phyloP scores from a whole-genome alignment of 2,888 invertebrate species.

The Odontomyia ornata region DNA sequence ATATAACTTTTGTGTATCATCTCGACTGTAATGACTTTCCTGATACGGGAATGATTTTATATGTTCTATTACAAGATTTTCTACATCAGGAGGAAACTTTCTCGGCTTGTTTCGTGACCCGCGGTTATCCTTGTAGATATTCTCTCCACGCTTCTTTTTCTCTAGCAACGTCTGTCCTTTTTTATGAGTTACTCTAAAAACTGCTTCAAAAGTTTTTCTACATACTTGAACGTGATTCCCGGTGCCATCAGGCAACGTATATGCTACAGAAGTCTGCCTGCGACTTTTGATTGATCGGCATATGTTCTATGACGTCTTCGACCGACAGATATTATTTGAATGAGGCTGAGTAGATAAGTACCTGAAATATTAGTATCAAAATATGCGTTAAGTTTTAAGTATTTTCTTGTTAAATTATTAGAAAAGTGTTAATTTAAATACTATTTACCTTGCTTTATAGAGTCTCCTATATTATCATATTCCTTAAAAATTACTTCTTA shows the following conservation, averaged over 20 bases:
- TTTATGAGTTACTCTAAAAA: slow-evolving; percentile 34
- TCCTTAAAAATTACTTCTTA: slow-evolving; percentile 43
- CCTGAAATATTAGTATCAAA: too few species aligned
- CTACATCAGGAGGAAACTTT: not conserved
- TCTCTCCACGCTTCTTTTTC: slow-evolving; percentile 42
- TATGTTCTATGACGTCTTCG: too few species aligned
- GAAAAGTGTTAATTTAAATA: too few species aligned
- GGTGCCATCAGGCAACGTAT: slow-evolving; percentile 44
- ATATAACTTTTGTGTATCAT: not conserved
- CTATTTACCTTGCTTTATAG: too few species aligned
- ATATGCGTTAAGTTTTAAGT: slow-evolving; percentile 37
- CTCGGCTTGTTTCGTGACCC: slow-evolving; percentile 40
- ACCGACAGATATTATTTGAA: too few species aligned
- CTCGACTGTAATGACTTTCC: slow-evolving; percentile 23
- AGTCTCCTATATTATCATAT: too few species aligned
- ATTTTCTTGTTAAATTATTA: slow-evolving; percentile 34
- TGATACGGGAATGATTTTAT: not conserved
- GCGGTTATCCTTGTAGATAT: slow-evolving; percentile 37
- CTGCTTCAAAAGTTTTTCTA: slow-evolving; percentile 19
- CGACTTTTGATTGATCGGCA: too few species aligned
- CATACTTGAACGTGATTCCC: slow-evolving; percentile 38
- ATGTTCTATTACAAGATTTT: slow-evolving; percentile 21
- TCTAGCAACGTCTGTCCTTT: slow-evolving; percentile 43
- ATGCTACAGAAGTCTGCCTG: slow-evolving; percentile 43
- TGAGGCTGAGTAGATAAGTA: too few species aligned